These are phyloP conservation scores for Dysmachus trigonus DNA, from an alignment of 2,888 invertebrate species.

Conservation along the genomic window DNA sequence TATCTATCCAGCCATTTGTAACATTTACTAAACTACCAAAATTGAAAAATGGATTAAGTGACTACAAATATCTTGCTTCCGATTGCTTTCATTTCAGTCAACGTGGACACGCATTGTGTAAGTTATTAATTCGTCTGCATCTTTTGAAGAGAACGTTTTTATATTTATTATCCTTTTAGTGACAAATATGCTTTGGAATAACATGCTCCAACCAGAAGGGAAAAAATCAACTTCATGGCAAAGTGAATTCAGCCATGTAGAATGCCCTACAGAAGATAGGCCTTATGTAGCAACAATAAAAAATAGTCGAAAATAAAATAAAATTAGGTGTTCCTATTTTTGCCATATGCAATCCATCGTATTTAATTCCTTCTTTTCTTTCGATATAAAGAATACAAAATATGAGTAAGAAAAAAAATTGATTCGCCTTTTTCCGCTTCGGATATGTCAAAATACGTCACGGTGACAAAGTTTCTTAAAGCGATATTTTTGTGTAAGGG, in stretches of 20 bases:
- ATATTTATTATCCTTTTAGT: constrained; percentile 56
- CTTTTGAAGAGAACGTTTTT: neutral
- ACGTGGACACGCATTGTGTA: constrained; percentile 68
- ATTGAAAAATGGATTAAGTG: constrained; percentile 62
- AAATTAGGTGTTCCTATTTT: neutral
- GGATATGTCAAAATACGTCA: too few relatives aligned
- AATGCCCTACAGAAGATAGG: constrained; percentile 58
- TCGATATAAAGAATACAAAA: too few relatives aligned
- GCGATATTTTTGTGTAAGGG: too few relatives aligned
- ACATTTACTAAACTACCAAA: constrained; percentile 64
- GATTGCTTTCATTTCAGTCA: constrained; percentile 75
- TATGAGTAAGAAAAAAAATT: too few relatives aligned
- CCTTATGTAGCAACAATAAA: constrained; percentile 59
- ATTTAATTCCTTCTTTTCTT: too few relatives aligned
- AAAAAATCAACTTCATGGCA: constrained; percentile 61
- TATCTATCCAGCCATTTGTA: constrained; percentile 67
- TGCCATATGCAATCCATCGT: too few relatives aligned
- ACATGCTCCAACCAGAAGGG: constrained; percentile 68
- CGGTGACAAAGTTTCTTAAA: too few relatives aligned
- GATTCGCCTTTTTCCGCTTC: too few relatives aligned
- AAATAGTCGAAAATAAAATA: constrained; percentile 51
- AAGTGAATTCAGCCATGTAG: constrained; percentile 56
- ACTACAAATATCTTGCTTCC: constrained; percentile 67
- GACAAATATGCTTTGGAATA: constrained; percentile 71
- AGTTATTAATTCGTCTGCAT: neutral